Evolutionary conservation across 2,888 invertebrate genomes (phyloP).

Genomic region (Scaptomyza tumidula): DNA sequence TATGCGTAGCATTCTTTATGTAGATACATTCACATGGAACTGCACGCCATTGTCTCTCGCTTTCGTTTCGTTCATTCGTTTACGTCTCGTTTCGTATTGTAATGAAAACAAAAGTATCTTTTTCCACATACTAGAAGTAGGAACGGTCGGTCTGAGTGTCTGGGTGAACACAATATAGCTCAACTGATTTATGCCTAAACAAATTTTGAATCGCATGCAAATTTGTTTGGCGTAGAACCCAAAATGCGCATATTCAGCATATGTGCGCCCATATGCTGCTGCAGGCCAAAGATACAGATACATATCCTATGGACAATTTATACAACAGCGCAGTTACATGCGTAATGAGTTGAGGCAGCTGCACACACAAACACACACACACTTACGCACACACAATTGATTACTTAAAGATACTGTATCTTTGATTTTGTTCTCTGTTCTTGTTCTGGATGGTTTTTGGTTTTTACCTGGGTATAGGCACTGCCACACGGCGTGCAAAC

Average conservation of each 20-base stretch:
- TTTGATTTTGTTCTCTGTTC: constrained; percentile 5
- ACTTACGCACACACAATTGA: constrained; percentile 3
- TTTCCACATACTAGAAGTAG: background rate
- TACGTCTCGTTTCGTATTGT: constrained; percentile 37
- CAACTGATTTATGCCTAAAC: constrained; percentile 49
- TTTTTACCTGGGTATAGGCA: constrained; percentile 84
- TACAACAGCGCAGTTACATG: constrained; percentile 72
- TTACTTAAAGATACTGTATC: constrained; percentile 49
- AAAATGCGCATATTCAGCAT: constrained; percentile 57
- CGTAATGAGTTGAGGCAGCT: constrained; percentile 56
- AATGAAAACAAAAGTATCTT: constrained; percentile 71
- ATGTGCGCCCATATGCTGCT: constrained; percentile 33
- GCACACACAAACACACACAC: constrained; percentile 1
- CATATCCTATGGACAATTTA: constrained; percentile 47
- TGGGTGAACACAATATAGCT: constrained; percentile 10
- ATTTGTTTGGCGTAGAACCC: constrained; percentile 45
- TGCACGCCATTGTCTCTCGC: constrained; percentile 58
- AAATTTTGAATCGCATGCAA: constrained; percentile 56
- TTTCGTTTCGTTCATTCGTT: constrained; percentile 35
- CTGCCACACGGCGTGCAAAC: constrained; percentile 83
- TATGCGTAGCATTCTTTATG: constrained; percentile 60
- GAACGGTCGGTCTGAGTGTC: background rate
- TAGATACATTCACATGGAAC: constrained; percentile 54
- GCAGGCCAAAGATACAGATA: constrained; percentile 32
- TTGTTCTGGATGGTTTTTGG: background rate